Evolutionary conservation across 2,888 invertebrate genomes (phyloP).

Genomic region (Agrotis puta): DNA sequence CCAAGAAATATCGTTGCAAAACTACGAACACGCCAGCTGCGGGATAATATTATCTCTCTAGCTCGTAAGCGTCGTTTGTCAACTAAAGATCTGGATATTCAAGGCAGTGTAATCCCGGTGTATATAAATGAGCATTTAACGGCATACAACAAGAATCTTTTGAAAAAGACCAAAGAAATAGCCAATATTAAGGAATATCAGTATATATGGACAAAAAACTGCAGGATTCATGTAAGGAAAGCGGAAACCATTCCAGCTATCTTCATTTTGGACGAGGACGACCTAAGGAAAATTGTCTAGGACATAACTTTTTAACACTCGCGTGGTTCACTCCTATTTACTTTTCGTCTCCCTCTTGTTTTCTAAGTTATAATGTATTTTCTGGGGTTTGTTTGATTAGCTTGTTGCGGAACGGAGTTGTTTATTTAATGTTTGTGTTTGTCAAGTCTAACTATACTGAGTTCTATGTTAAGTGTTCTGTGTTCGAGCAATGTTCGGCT

Average conservation of each 20-base stretch:
- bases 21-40: no score
- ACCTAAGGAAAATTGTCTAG: conserved; percentile 4
- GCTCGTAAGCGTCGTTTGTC: no score
- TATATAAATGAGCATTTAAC: conserved; percentile 9
- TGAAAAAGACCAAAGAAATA: conserved; percentile 4
- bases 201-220: conserved; percentile 14
- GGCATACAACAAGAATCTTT: background rate
- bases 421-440: no score
- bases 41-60: no score
- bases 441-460: no score
- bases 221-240: conserved; percentile 13
- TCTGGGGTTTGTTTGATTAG: background rate
- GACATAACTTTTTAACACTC: background rate
- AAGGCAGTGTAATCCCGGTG: no score
- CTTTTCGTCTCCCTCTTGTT: background rate
- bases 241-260: conserved; percentile 2
- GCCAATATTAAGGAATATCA: conserved; percentile 10
- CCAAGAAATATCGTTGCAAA: no score
- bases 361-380: background rate
- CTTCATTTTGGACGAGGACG: conserved; percentile 9
- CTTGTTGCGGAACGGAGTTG: no score
- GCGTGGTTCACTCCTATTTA: background rate
- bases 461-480: no score
- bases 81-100: no score
- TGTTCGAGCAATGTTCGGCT: no score